A percentile compares a stretch with the other conserved stretches of the same genome.
phyloP scores from a whole-genome alignment of 1,140 invertebrate genomes.

The Hyles vespertilio region DNA sequence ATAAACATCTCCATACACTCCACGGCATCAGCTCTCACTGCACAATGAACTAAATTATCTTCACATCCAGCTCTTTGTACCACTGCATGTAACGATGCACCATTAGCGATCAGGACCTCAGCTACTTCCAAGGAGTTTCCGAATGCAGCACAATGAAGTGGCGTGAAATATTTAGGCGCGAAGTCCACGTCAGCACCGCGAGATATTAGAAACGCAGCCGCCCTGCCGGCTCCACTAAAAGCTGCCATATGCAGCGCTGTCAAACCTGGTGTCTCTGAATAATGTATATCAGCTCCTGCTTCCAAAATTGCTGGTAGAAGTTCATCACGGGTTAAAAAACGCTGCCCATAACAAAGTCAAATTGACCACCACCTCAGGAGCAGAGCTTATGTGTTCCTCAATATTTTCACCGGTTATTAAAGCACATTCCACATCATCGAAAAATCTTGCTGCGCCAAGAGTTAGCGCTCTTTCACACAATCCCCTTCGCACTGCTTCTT shows the following conservation, averaged over 20 bases:
- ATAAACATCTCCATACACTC: constrained; percentile 78
- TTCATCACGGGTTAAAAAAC: constrained; percentile 72
- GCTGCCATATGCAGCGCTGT: constrained; percentile 77
- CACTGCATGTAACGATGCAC: constrained; percentile 66
- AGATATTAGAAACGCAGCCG: constrained; percentile 74
- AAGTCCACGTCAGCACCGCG: constrained; percentile 75
- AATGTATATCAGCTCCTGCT: constrained; percentile 74
- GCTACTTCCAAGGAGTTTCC: constrained; percentile 74
- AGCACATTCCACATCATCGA: constrained; percentile 79
- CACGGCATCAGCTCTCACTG: constrained; percentile 73
- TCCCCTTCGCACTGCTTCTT: constrained; percentile 77
- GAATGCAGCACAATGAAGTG: constrained; percentile 78
- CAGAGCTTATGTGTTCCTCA: constrained; percentile 60
- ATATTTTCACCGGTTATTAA: constrained; percentile 72
- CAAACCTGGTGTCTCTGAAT: constrained; percentile 72
- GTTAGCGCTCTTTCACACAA: constrained; percentile 78
- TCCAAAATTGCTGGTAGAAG: constrained; percentile 68
- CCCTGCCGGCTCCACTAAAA: constrained; percentile 76
- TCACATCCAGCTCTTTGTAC: constrained; percentile 65
- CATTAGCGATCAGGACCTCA: constrained; percentile 72
- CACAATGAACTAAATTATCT: constrained; percentile 77
- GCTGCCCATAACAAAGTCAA: constrained; percentile 61
- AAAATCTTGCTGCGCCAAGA: constrained; percentile 76
- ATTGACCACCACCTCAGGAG: constrained; percentile 65
- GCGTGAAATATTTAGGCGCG: constrained; percentile 73